These are phyloP conservation scores for Uropetala carovei DNA, from an alignment of 2,888 invertebrate genomes.

Conservation along the genomic window DNA sequence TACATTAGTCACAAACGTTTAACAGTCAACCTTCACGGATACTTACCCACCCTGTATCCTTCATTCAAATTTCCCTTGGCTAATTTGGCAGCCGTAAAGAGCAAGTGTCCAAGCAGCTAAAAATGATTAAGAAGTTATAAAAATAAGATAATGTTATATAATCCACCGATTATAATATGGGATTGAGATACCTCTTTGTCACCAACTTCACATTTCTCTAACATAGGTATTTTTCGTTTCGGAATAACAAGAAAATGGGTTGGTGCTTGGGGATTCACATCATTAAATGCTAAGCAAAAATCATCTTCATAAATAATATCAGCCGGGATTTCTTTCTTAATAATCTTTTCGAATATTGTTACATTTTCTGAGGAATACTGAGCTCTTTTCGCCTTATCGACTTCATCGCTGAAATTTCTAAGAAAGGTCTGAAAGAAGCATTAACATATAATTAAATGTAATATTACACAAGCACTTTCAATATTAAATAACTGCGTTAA, in stretches of 20 bases:
- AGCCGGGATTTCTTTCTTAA: conserved; percentile 86
- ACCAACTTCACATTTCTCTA: conserved; percentile 71
- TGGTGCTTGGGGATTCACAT: conserved; percentile 88
- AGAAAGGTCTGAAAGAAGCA: neutral
- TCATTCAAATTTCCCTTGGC: conserved; percentile 80
- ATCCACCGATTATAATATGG: conserved; percentile 59
- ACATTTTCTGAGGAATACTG: neutral
- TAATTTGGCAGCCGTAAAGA: conserved; percentile 82
- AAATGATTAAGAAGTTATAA: conserved; percentile 54
- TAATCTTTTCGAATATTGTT: conserved; percentile 88
- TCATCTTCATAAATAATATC: conserved; percentile 91
- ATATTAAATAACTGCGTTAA: neutral
- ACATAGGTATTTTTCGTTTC: conserved; percentile 82
- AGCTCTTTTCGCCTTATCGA: conserved; percentile 48
- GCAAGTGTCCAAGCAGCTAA: conserved; percentile 84
- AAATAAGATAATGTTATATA: conserved; percentile 61
- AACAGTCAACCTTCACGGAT: neutral
- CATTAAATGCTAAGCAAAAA: conserved; percentile 87
- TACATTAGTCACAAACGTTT: no score
- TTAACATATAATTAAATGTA: neutral
- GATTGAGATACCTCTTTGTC: conserved; percentile 77
- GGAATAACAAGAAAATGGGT: conserved; percentile 91
- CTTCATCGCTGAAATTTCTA: conserved; percentile 11
- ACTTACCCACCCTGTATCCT: conserved; percentile 81
- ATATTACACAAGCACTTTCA: neutral